A percentile compares a stretch with the other conserved stretches of the same genome.
phyloP scores from a whole-genome alignment of 2,113 vertebrate species.

The Silurus meridionalis region DNA sequence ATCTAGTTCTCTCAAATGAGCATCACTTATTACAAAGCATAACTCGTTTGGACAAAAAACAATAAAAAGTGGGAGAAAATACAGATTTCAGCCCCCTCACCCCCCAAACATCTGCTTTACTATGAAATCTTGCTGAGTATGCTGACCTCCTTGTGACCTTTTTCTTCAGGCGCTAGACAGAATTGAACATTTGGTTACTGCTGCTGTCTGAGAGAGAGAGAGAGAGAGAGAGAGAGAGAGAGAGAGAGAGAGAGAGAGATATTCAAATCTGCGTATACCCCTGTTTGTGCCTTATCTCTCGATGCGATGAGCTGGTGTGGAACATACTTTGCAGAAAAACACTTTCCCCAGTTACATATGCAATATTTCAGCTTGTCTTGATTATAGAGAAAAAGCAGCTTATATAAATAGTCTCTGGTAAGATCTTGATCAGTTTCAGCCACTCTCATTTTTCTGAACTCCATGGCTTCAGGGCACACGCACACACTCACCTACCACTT shows the following conservation, averaged over 20 bases:
- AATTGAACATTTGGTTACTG: neutral
- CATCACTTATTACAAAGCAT: neutral
- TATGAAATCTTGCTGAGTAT: neutral
- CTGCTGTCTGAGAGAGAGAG: neutral
- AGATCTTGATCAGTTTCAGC: slow-evolving; percentile 26
- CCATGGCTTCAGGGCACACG: slow-evolving; percentile 20
- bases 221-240: no score
- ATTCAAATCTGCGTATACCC: neutral
- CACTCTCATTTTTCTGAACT: slow-evolving; percentile 35
- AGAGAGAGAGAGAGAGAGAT: neutral
- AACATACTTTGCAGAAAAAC: neutral
- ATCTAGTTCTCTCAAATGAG: neutral
- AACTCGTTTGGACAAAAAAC: neutral
- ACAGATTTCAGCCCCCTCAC: neutral
- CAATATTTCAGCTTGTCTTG: neutral
- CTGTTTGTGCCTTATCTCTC: neutral
- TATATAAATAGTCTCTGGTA: slow-evolving; percentile 37
- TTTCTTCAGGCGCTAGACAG: neutral
- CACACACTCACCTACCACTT: slow-evolving; percentile 6
- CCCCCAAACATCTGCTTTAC: neutral
- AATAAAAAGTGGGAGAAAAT: neutral
- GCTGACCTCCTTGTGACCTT: slow-evolving; percentile 18
- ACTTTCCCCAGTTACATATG: neutral
- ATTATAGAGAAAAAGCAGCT: slow-evolving; percentile 27
- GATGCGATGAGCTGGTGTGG: neutral